phyloP scores from a whole-genome alignment of 2,888 invertebrate species.

The Strigamia maritima region DNA sequence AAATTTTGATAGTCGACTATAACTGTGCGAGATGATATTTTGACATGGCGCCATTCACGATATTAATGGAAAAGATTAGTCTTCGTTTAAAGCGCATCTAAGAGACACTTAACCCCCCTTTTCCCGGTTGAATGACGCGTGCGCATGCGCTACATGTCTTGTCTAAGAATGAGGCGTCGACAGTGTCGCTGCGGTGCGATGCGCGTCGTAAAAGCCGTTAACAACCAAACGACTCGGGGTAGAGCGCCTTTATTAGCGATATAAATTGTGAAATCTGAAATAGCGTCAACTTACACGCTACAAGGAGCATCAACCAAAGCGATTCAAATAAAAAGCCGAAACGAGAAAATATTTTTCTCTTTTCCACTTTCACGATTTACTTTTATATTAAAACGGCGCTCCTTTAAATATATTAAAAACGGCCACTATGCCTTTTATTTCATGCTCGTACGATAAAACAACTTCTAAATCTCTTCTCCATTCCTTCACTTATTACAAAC shows the following conservation, averaged over 20 bases:
- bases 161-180: slow-evolving; percentile 14
- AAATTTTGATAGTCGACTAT: not conserved
- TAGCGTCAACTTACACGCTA: slow-evolving; percentile 20
- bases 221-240: slow-evolving; percentile 15
- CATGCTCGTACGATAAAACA: not conserved
- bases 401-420: not conserved
- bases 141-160: slow-evolving; percentile 23
- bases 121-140: not conserved
- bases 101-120: slow-evolving; percentile 16
- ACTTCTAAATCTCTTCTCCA: not conserved
- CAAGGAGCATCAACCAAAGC: slow-evolving; percentile 19
- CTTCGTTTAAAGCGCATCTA: slow-evolving; percentile 19
- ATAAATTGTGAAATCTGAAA: slow-evolving; percentile 23
- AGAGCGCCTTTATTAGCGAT: slow-evolving; percentile 23
- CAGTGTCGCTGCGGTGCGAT: slow-evolving; percentile 23
- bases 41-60: not conserved
- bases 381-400: not conserved
- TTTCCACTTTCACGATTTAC: not conserved
- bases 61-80: slow-evolving; percentile 19
- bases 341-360: slow-evolving; percentile 11
- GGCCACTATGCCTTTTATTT: not conserved
- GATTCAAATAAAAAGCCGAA: slow-evolving; percentile 3
- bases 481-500: too few species aligned
- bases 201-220: slow-evolving; percentile 23
- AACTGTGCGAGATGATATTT: not conserved